Percentiles rank a stretch among this genome's conserved stretches.
Conservation (phyloP, 2,888 invertebrate species). For the Euphydryas editha region DNA sequence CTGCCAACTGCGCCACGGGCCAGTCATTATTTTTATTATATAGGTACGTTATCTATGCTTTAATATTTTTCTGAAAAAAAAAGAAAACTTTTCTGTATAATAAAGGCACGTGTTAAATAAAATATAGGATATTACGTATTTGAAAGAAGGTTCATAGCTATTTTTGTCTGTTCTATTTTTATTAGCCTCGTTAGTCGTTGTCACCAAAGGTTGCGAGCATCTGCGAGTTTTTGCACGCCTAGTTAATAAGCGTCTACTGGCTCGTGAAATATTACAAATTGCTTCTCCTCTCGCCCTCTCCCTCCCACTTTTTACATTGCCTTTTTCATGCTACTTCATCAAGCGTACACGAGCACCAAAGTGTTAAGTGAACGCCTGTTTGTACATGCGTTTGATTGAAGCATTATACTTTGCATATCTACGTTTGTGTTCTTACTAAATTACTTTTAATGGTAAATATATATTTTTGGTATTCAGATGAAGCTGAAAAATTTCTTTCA, state of each 20-base stretch:
- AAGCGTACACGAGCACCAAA: constrained; percentile 57
- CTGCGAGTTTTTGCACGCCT: constrained; percentile 78
- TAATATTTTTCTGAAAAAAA: too few relatives aligned
- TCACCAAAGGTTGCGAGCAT: constrained; percentile 53
- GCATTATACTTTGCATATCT: constrained; percentile 12
- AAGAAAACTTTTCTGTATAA: too few relatives aligned
- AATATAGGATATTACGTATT: not conserved
- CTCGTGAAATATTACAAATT: constrained; percentile 84
- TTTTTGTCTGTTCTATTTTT: constrained; percentile 12
- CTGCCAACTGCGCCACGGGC: too few relatives aligned
- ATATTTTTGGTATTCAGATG: not conserved
- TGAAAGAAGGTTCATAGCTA: not conserved
- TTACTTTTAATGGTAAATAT: not conserved
- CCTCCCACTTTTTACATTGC: constrained; percentile 67
- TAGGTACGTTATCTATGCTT: too few relatives aligned
- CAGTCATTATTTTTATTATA: too few relatives aligned
- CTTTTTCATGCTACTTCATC: constrained; percentile 66
- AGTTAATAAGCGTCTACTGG: constrained; percentile 83
- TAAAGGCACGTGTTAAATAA: not conserved
- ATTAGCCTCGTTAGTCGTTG: constrained; percentile 29
- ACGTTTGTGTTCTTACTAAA: not conserved
- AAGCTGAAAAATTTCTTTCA: not conserved
- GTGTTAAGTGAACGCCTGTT: constrained; percentile 64
- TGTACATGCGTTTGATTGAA: constrained; percentile 43
- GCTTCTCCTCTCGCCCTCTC: constrained; percentile 62